phyloP scores from a whole-genome alignment of 2,888 invertebrate species.

The Maniola hyperantus region DNA sequence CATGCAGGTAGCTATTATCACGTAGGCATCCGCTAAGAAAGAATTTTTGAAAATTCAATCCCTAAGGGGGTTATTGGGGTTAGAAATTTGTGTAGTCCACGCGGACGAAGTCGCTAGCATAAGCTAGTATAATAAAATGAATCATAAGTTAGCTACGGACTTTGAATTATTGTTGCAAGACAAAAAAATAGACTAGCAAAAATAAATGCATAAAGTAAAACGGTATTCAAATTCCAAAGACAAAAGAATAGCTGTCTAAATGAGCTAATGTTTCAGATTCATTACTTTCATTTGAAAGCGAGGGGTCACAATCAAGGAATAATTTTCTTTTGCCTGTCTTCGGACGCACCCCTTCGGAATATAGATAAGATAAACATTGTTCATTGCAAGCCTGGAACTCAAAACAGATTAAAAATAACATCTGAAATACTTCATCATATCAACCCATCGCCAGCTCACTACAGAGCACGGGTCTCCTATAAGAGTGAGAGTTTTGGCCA shows the following conservation, averaged over 20 bases:
- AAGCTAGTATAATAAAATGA: too few relatives aligned
- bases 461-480: too few relatives aligned
- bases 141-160: not conserved
- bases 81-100: too few relatives aligned
- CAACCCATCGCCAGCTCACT: too few relatives aligned
- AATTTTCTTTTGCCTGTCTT: slow-evolving; percentile 41
- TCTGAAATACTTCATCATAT: not conserved
- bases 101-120: too few relatives aligned
- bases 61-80: too few relatives aligned
- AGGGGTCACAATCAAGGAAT: slow-evolving; percentile 41
- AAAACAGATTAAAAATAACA: slow-evolving; percentile 14
- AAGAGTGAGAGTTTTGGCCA: too few relatives aligned
- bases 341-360: slow-evolving; percentile 35
- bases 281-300: slow-evolving; percentile 49
- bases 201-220: slow-evolving; percentile 10
- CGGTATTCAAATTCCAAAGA: slow-evolving; percentile 7
- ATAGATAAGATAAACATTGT: slow-evolving; percentile 33
- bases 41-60: too few relatives aligned
- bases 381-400: slow-evolving; percentile 20
- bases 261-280: slow-evolving; percentile 45
- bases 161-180: not conserved
- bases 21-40: too few relatives aligned
- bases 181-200: not conserved
- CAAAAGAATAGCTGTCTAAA: slow-evolving; percentile 31
- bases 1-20: too few relatives aligned